A percentile compares a stretch with the other conserved stretches of the same genome.
Evolutionary conservation across 2,888 invertebrate species (phyloP).

Genomic region (Heliconius hortense): DNA sequence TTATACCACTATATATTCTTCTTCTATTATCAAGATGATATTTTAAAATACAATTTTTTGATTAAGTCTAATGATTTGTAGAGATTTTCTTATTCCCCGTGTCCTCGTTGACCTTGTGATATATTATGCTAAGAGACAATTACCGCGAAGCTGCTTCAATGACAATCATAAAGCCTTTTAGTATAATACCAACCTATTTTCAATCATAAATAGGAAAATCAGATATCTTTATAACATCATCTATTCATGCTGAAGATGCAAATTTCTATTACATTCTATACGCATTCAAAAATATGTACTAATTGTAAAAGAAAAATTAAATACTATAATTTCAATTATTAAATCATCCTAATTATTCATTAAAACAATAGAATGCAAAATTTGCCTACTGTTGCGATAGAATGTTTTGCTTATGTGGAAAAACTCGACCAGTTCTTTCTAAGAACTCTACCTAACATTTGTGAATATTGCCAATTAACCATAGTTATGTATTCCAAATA

Average conservation of each 20-base stretch:
- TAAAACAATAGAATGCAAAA: neutral
- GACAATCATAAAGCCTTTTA: slow-evolving; percentile 14
- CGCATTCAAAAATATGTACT: neutral
- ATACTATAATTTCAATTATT: neutral
- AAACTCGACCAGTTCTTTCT: too few species aligned
- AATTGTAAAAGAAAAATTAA: neutral
- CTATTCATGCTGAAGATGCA: neutral
- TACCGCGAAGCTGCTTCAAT: slow-evolving; percentile 21
- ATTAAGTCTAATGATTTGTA: neutral
- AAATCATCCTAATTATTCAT: neutral
- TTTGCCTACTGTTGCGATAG: neutral
- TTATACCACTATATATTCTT: neutral
- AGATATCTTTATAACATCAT: too few species aligned
- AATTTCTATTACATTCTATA: neutral
- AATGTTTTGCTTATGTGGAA: neutral
- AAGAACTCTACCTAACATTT: neutral
- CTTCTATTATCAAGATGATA: neutral
- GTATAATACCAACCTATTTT: neutral
- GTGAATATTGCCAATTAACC: neutral
- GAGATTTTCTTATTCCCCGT: slow-evolving; percentile 7
- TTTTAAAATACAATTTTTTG: too few species aligned
- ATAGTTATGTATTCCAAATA: too few species aligned
- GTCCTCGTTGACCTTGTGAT: slow-evolving; percentile 40
- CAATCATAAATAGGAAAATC: neutral
- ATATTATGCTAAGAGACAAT: slow-evolving; percentile 22